Base-by-base conservation (phyloP, 2,888 invertebrate species). In the Aspidapion aeneum region DNA sequence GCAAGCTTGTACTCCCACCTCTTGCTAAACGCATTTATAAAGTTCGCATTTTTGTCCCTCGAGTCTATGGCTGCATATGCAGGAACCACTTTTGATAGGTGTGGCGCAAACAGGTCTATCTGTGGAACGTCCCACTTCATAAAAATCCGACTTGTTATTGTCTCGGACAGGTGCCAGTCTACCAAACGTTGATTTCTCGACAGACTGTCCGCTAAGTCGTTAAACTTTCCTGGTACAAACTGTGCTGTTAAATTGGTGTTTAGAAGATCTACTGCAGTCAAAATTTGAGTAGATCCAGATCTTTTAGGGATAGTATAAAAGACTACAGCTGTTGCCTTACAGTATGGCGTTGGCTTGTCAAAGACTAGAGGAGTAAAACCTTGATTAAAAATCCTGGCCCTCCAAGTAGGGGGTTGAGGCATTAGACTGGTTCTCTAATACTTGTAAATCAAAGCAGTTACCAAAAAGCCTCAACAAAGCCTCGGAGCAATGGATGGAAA, bases 191-290 rank as follows among this genome's bases (percentile, higher is more conserved):
- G 63, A 52, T 58, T 63, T 18, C 67, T 49, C 2, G 68, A 70
- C n/a, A 70, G 58, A 56, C 65, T 66, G 67, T 71, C 68, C 12
- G 71, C 69, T 55, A 62, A 60, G 18, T 54, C 64, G 68, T 71
- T 71, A 66, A 18, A 68, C 9, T 52, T 55, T n/a, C 71, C 66
- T 16, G 67, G 70, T 9, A 69, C 60, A 58, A 65, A 69, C 19
- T 70, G 63, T n/a, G n/a, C n/a, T n/a, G n/a, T n/a, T n/a, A n/a
- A n/a, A n/a, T n/a, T n/a, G n/a, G n/a, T n/a, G 5, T 62, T 18
- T 49, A 51, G 52, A 9, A 21, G 52, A 16, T 67, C 52, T 1
- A 66, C 58, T 19, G 68, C 17, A 0, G 1, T 63, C 20, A 66
- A 51, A 1, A 70, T 58, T 2, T 7, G 12, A 21, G 20, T 52